A percentile compares a stretch with the other conserved stretches of the same genome.
Conservation (phyloP, 2,113 vertebrate genomes). For the Hystrix brachyura region DNA sequence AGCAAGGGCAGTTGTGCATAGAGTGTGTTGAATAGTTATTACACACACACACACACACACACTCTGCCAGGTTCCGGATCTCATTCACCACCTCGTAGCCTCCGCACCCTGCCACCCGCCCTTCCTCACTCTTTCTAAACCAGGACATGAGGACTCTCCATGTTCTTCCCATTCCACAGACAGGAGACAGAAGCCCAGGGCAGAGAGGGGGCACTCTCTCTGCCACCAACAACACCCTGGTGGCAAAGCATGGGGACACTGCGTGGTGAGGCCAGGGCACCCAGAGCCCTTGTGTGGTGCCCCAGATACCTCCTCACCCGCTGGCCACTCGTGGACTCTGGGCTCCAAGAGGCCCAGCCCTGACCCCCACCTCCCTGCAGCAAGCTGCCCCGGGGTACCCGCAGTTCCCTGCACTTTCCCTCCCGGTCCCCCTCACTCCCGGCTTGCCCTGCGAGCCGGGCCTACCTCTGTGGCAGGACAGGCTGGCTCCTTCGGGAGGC, state of each 20-base stretch:
- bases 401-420: background rate
- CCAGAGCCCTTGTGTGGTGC: background rate
- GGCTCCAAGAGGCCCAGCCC: background rate
- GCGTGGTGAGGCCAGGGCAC: background rate
- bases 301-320: background rate
- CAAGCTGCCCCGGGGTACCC: background rate
- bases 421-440: accelerated
- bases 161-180: background rate
- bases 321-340: background rate
- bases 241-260: too few species aligned
- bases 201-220: background rate
- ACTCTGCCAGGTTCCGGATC: accelerated
- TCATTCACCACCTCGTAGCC: background rate
- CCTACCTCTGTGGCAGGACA: background rate
- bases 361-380: background rate
- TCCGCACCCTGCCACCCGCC: accelerated
- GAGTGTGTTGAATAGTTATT: background rate
- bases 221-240: too few species aligned
- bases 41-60: background rate
- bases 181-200: background rate
- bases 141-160: background rate
- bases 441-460: background rate
- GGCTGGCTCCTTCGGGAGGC: background rate
- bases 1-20: background rate
- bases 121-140: too few species aligned